Conservation (phyloP, 1,140 invertebrate species). For the Cotesia typhae region DNA sequence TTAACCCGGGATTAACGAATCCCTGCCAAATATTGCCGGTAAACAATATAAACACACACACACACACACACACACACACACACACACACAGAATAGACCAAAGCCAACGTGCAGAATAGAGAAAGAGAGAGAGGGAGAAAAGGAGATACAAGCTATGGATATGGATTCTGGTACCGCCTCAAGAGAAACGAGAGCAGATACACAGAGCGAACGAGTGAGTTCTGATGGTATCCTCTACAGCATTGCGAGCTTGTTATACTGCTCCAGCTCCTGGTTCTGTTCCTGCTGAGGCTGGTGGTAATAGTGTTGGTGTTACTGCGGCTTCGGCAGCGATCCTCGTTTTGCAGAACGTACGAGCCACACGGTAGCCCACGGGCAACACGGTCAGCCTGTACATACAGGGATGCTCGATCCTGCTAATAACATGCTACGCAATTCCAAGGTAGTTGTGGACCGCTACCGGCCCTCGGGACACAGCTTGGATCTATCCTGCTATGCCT, state of each 20-base stretch:
- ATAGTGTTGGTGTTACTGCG: conserved; percentile 34
- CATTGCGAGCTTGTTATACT: background rate
- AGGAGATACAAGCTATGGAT: conserved; percentile 27
- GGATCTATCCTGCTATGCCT: conserved; percentile 2
- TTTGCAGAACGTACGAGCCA: conserved; percentile 34
- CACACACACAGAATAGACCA: background rate
- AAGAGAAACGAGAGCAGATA: conserved; percentile 29
- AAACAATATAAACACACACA: background rate
- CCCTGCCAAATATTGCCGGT: conserved; percentile 32
- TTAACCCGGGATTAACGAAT: background rate
- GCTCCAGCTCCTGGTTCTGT: background rate
- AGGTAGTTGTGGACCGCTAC: conserved; percentile 46
- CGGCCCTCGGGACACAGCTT: conserved; percentile 38
- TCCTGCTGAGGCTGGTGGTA: conserved; percentile 29
- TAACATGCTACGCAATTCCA: conserved; percentile 48
- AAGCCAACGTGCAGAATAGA: background rate
- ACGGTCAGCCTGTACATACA: conserved; percentile 24
- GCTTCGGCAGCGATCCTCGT: conserved; percentile 25
- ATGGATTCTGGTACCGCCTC: conserved; percentile 34
- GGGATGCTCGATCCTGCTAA: conserved; percentile 39
- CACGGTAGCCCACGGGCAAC: conserved; percentile 47
- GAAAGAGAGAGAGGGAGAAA: background rate
- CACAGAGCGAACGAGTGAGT: conserved; percentile 23
- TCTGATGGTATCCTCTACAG: background rate
- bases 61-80: background rate